Percentiles rank a stretch among this genome's conserved stretches.
Evolutionary conservation across 53 echinoderm and acorn worm genomes (phyloP).

Genomic region (Crossaster papposus): DNA sequence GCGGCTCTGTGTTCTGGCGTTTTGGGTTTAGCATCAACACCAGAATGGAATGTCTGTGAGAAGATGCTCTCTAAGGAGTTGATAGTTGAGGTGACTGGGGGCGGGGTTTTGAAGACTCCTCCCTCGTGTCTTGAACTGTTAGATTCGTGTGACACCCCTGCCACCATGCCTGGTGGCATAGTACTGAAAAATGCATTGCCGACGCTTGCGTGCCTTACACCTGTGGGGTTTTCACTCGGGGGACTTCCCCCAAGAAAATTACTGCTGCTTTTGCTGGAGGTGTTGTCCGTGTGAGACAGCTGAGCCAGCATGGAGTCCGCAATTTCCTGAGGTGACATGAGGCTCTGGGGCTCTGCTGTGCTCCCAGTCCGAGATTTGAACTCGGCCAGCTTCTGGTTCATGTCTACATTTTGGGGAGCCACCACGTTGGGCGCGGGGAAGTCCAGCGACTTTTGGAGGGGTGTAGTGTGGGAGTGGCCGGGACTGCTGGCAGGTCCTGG

Average conservation of each 20-base stretch:
- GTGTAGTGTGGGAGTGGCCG: constrained; percentile 42
- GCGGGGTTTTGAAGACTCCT: constrained; percentile 80
- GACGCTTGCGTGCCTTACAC: constrained; percentile 25
- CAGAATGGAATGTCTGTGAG: constrained; percentile 77
- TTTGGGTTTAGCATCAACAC: constrained; percentile 56
- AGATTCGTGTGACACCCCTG: constrained; percentile 36
- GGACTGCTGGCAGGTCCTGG: constrained; percentile 73
- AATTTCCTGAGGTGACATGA: constrained; percentile 98
- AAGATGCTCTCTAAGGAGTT: constrained; percentile 59
- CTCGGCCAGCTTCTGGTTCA: constrained; percentile 94
- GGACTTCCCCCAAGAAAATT: constrained; percentile 56
- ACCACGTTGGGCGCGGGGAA: constrained; percentile 95
- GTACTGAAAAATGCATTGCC: constrained; percentile 63
- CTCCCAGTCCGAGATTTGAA: constrained; percentile 87
- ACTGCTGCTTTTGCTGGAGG: constrained; percentile 26
- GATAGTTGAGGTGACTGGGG: constrained; percentile 66
- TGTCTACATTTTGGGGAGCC: constrained; percentile 93
- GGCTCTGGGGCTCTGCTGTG: constrained; percentile 72
- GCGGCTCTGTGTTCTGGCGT: constrained; percentile 35
- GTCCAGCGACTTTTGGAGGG: constrained; percentile 78
- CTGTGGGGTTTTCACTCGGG: constrained; percentile 52
- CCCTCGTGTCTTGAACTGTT: constrained; percentile 34
- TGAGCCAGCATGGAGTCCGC: constrained; percentile 97
- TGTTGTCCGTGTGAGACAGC: constrained; percentile 81
- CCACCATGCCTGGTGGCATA: constrained; percentile 37